Base-by-base conservation (phyloP, 2,888 invertebrate species). In the Aleiodes leptofemur region DNA sequence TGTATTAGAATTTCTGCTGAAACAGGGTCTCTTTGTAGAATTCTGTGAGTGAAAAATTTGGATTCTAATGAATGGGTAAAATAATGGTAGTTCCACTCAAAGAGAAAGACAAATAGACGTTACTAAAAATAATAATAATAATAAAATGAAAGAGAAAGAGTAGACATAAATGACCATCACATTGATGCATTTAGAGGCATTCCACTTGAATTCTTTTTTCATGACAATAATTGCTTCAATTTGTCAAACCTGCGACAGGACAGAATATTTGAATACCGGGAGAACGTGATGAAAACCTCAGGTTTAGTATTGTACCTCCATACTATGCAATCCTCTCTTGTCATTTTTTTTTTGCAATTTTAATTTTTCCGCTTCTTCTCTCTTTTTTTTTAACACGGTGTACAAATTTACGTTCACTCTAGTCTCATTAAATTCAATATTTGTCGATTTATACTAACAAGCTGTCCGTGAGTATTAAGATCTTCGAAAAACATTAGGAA, bases 261-360 rank as follows among this genome's bases (percentile, higher is more conserved):
- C 77, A 69, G 78, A 78, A 79, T 77, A 76, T 73, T 77, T 72
- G 77, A 79, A 79, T 78, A 73, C 64, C 29, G 78, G 77, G 78
- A 75, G 79, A 81, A 81, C 78, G 79, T 81, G 79, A 81, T 79
- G 79, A 81, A 79, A 79, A 77, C 74, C 64, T 43, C 43, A 16
- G 53, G 71, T 66, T 75, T 75, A 43, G n/a, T 48, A 64, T 50
- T 48, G 64, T 48, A 48, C 64, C 64, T 64, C 48, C 43, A 64
- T 56, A 29, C 66, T 56, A 55, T 43, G 14, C 64, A 23, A 48
- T 34, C 34, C 29, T 64, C 43, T 66, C 57, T 64, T 56, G 34
- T 70, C 53, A 43, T 7, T 61, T 61, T 34, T 55, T 61, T 69
- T 74, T 29, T 69, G 48, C 61, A 51, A 16, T 13, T 31, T 34